Evolutionary conservation across 2,113 vertebrate species (phyloP), one percentile per base, ranked within the genome.

Genomic region (Brachyistius frenatus): DNA sequence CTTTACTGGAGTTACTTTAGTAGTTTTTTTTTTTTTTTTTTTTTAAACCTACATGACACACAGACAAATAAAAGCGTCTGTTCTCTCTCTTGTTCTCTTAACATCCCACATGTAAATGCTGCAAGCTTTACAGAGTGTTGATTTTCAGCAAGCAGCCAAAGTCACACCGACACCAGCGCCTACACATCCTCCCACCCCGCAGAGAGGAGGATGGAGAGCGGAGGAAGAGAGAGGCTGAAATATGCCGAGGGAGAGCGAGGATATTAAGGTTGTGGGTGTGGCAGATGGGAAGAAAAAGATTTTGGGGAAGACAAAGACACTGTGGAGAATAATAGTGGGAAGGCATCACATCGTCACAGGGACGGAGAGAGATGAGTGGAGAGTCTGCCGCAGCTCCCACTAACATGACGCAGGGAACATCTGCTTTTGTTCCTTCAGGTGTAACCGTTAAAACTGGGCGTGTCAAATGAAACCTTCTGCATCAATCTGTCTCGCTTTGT

Each of bases 401-500:
- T 35, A 65, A 79, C 71, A 7, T 23, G 23, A 23, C 23, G 23
- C 1, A 23, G 23, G 33, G 62, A 85, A 75, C 81, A 83, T 78
- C 71, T 62, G 86, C 55, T 69, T 66, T 44, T 36, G 56, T 74
- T 54, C 70, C 58, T 67, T 68, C 37, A 82, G 78, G 73, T 84
- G 9, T 33, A 61, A 76, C 86, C 15, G 86, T 84, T 86, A 52
- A 63, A 87, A 65, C 64, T 50, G 66, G 84, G 87, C 53, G 87
- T 64, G 80, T 37, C 67, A 33, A 5, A 16, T 44, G 67, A 88
- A 87, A 88, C 84, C 50, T 1, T 16, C 55, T 10, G 65, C 67
- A 74, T 81, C 61, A 55, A 63, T 58, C 53, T 2, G 32, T 53
- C 61, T 66, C 36, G 47, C 55, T 70, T 36, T 61, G 41, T 78